Percentiles rank a stretch among this genome's conserved stretches.
Evolutionary conservation across 2,888 invertebrate genomes (phyloP).

Genomic region (Mimachlamys varia): DNA sequence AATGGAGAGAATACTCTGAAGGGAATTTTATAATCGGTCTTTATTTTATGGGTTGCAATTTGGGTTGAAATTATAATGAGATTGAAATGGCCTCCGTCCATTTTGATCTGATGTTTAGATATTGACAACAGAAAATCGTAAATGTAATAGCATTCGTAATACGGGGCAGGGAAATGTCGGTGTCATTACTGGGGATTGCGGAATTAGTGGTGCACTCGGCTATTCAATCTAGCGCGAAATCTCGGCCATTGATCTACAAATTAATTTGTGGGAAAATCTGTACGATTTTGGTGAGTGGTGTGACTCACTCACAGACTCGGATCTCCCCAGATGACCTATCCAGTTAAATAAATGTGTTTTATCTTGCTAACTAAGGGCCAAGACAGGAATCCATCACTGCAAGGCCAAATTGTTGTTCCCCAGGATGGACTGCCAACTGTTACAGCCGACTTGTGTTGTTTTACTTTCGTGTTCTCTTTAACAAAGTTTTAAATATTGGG

Average conservation of each 20-base stretch:
- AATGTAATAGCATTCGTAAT: constrained; percentile 11
- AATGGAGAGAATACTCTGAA: not conserved
- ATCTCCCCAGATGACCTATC: constrained; percentile 34
- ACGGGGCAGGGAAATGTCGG: not conserved
- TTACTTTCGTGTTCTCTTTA: not conserved
- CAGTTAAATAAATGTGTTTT: constrained; percentile 17
- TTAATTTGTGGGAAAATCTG: constrained; percentile 35
- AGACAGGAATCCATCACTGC: not conserved
- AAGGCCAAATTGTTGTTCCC: constrained; percentile 1
- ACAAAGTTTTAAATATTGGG: not conserved
- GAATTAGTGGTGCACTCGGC: not conserved
- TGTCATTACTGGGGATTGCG: not conserved
- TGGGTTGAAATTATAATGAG: not conserved
- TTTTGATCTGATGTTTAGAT: constrained; percentile 20
- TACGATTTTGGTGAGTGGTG: not conserved
- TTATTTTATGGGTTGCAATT: constrained; percentile 8
- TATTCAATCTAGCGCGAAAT: constrained; percentile 34
- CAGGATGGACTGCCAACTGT: not conserved
- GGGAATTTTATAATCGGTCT: not conserved
- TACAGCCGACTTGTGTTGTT: not conserved
- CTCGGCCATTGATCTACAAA: constrained; percentile 31
- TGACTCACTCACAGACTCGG: not conserved
- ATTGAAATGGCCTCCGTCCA: constrained; percentile 12
- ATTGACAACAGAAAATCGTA: not conserved
- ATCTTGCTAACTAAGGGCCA: not conserved